phyloP scores from a whole-genome alignment of 35 echinoderm and acorn worm genomes.

The Ptychodera flava region DNA sequence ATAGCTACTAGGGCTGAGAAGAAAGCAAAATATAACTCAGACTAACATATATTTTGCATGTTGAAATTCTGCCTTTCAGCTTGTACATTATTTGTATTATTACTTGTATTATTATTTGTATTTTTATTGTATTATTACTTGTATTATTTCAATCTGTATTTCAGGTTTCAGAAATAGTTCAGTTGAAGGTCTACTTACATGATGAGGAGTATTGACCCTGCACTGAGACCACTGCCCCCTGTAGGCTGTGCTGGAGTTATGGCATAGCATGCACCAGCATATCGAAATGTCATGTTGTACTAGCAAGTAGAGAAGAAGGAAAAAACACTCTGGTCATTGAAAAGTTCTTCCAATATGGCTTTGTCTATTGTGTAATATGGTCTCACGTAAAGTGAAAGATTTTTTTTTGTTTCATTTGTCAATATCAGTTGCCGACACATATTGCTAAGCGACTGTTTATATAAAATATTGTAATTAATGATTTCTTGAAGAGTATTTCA shows the following conservation, averaged over 20 bases:
- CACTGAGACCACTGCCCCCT: neutral
- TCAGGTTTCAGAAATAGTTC: neutral
- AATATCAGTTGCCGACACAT: neutral
- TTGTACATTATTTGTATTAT: neutral
- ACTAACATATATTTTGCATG: neutral
- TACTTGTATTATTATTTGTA: neutral
- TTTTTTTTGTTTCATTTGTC: no score
- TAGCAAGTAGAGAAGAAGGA: neutral
- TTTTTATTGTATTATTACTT: neutral
- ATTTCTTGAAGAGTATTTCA: no score
- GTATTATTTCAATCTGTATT: neutral
- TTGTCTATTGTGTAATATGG: neutral
- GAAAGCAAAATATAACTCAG: neutral
- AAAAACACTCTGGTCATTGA: neutral
- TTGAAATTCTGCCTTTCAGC: neutral
- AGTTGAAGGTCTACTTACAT: neutral
- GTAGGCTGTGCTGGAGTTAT: neutral
- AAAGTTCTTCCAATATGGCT: neutral
- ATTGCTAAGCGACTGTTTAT: neutral
- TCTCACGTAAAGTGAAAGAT: neutral
- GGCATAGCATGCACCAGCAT: neutral
- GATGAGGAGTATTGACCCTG: neutral
- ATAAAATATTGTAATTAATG: no score
- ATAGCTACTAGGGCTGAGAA: neutral
- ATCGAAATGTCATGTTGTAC: neutral